Conservation (phyloP, 2,888 invertebrate species). For the Ophraella communa region DNA sequence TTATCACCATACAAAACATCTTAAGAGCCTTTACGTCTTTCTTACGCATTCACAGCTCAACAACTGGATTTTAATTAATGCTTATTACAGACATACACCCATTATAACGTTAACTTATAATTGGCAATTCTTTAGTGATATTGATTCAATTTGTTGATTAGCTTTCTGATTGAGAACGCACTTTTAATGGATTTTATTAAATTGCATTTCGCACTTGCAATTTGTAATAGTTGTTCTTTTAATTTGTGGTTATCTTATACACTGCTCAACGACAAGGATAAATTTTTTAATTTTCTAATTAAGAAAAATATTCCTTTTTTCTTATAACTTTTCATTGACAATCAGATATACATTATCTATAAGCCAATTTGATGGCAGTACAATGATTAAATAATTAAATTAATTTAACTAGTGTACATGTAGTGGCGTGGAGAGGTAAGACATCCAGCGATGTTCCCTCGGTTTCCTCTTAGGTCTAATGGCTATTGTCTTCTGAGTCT, state of each 20-base stretch:
- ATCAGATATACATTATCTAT: too few species aligned
- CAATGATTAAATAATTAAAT: too few species aligned
- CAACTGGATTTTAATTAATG: slow-evolving; percentile 10
- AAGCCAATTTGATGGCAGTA: too few species aligned
- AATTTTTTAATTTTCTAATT: too few species aligned
- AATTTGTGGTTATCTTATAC: background rate
- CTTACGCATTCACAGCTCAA: background rate
- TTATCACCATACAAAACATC: background rate
- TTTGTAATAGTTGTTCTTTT: background rate
- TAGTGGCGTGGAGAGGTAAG: too few species aligned
- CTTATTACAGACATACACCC: slow-evolving; percentile 6
- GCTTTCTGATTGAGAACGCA: slow-evolving; percentile 8
- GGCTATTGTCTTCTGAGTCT: too few species aligned
- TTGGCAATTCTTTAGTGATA: slow-evolving; percentile 17
- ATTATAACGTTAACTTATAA: slow-evolving; percentile 10
- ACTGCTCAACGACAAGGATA: too few species aligned
- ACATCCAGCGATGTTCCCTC: too few species aligned
- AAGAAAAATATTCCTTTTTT: too few species aligned
- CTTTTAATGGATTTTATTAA: slow-evolving; percentile 11
- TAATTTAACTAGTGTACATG: too few species aligned
- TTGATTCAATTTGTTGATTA: slow-evolving; percentile 24
- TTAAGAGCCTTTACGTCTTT: background rate
- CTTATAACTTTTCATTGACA: too few species aligned
- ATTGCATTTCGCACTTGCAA: background rate
- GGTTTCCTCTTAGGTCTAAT: too few species aligned